Percentiles rank a stretch among this genome's conserved stretches.
Conservation (phyloP, 1,140 invertebrate species). For the Drosophila navojoa region DNA sequence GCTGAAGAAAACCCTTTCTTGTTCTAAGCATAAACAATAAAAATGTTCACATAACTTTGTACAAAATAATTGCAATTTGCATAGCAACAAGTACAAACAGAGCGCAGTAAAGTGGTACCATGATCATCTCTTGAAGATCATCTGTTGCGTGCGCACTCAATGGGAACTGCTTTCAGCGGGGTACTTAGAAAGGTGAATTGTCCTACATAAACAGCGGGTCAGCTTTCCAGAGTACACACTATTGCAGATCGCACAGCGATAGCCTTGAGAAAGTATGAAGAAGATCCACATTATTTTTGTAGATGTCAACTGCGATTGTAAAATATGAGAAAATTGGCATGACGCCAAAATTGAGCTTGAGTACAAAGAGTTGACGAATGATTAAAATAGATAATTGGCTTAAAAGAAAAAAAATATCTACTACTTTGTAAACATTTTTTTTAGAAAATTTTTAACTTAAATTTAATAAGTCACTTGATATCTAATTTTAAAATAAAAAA, state of each 20-base stretch:
- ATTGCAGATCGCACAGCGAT: background rate
- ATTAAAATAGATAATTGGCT: no score
- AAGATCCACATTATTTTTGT: background rate
- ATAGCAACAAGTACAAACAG: conserved; percentile 25
- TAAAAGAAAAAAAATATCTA: no score
- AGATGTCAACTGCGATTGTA: no score
- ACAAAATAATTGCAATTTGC: conserved; percentile 66
- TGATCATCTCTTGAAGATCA: conserved; percentile 30
- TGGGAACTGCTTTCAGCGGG: conserved; percentile 2
- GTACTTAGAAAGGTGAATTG: conserved; percentile 3
- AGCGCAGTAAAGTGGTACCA: background rate
- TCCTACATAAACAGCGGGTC: conserved; percentile 11
- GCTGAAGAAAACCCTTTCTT: background rate
- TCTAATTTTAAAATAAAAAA: no score
- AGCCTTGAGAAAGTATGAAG: background rate
- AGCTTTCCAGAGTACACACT: background rate
- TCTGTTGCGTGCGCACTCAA: conserved; percentile 14
- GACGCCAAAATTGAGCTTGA: no score
- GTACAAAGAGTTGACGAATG: no score
- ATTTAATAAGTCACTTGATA: no score
- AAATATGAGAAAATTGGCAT: no score
- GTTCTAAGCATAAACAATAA: conserved; percentile 62
- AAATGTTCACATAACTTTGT: conserved; percentile 74
- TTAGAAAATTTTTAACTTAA: no score
- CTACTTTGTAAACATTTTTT: no score